Conservation (phyloP, 2,797 vertebrate genomes). For the Macropus fuliginosus region DNA sequence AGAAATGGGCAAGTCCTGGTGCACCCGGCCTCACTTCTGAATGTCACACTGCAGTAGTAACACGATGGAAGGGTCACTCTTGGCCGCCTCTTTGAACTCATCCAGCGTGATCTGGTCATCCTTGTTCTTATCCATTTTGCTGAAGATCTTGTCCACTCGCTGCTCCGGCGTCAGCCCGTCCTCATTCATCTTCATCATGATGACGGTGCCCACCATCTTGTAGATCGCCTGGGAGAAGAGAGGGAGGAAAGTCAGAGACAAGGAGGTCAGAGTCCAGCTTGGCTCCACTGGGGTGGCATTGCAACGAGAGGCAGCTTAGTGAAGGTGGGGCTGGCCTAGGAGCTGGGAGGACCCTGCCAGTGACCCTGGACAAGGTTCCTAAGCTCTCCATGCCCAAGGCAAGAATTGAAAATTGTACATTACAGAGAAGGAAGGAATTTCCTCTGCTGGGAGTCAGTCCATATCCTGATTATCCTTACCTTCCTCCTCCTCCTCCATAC, state of each 20-base stretch:
- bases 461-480: neutral
- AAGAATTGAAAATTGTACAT: neutral
- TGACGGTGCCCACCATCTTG: slow-evolving; percentile 99
- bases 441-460: neutral
- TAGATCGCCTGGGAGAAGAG: slow-evolving; percentile 94
- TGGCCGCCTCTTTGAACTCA: slow-evolving; percentile 99
- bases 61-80: slow-evolving; percentile 99
- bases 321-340: too few species aligned
- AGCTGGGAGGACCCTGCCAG: neutral
- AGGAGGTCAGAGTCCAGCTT: neutral
- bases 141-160: slow-evolving; percentile 99
- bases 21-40: slow-evolving; percentile 93
- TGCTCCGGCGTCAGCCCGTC: slow-evolving; percentile 98
- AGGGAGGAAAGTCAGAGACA: slow-evolving; percentile 57
- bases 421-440: neutral
- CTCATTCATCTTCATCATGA: slow-evolving; percentile 99
- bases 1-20: slow-evolving; percentile 98
- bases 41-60: slow-evolving; percentile 99
- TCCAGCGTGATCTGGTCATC: slow-evolving; percentile 99
- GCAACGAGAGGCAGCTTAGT: neutral
- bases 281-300: neutral
- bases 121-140: slow-evolving; percentile 99
- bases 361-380: neutral
- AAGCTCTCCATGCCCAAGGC: neutral
- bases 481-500: too few species aligned